These are phyloP conservation scores for Cryptotermes secundus DNA, from an alignment of 1,140 invertebrate genomes.

Conservation along the genomic window DNA sequence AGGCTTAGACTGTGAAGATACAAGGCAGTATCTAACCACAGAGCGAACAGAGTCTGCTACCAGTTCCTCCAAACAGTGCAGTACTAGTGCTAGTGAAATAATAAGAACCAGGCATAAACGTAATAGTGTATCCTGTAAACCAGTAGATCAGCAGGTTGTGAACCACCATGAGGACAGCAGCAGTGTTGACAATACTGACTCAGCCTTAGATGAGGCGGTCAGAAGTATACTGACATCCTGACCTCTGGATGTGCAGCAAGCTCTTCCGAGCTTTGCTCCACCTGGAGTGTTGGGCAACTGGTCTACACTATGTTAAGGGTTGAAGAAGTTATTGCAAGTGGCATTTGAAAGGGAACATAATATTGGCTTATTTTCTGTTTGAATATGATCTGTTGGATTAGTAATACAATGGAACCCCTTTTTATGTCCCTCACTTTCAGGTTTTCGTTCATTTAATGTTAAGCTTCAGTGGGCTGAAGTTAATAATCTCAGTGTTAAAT, in stretches of 20 bases:
- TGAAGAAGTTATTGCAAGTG: not conserved
- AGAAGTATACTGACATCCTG: constrained; percentile 35
- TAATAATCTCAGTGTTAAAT: too few species aligned
- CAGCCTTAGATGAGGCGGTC: constrained; percentile 33
- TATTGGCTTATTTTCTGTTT: not conserved
- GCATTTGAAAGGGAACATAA: not conserved
- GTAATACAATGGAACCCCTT: too few species aligned
- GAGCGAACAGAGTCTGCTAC: not conserved
- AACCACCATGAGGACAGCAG: constrained; percentile 11
- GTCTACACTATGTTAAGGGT: constrained; percentile 9
- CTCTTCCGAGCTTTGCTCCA: not conserved
- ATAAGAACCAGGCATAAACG: not conserved
- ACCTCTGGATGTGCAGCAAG: constrained; percentile 29
- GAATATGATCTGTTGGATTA: not conserved
- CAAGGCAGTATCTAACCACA: not conserved
- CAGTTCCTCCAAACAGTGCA: not conserved
- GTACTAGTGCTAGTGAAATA: not conserved
- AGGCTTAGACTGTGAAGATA: constrained; percentile 1
- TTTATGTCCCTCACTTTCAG: too few species aligned
- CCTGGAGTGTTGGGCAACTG: not conserved
- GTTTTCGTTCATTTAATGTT: too few species aligned
- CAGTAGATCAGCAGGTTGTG: constrained; percentile 12
- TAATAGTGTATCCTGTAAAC: not conserved
- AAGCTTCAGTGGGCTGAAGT: too few species aligned
- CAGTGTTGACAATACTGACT: constrained; percentile 13